Evolutionary conservation across 2,797 vertebrate species (phyloP).

Genomic region (Tragelaphus eurycerus): DNA sequence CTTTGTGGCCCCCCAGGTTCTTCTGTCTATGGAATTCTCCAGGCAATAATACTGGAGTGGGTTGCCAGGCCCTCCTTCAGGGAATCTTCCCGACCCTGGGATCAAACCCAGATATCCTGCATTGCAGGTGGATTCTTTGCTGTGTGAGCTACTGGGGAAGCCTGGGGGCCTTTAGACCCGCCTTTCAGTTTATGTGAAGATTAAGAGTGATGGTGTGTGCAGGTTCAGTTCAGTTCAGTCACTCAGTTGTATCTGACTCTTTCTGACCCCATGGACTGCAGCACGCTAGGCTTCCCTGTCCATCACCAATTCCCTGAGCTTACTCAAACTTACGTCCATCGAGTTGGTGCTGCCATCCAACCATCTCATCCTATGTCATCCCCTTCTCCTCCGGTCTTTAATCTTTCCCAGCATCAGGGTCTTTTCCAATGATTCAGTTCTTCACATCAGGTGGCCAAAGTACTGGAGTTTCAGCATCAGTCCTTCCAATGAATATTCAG

Average conservation of each 20-base stretch:
- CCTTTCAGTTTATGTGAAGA: not conserved
- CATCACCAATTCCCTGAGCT: not conserved
- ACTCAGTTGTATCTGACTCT: not conserved
- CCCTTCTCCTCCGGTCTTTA: not conserved
- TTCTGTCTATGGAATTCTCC: not conserved
- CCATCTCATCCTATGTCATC: not conserved
- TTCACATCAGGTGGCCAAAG: not conserved
- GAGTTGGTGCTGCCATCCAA: not conserved
- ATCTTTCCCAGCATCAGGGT: not conserved
- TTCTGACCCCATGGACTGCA: not conserved
- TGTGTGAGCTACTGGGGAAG: not conserved
- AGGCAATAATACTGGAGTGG: not conserved
- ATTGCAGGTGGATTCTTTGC: not conserved
- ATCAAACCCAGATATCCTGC: not conserved
- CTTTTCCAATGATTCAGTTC: not conserved
- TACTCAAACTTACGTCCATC: not conserved
- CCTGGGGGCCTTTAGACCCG: not conserved
- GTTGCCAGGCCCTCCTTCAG: not conserved
- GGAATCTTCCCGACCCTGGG: not conserved
- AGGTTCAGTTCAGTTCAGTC: not conserved
- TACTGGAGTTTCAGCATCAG: not conserved
- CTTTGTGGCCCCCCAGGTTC: not conserved
- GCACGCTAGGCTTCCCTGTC: not conserved
- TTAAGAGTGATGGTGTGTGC: not conserved
- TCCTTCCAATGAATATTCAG: not conserved